Evolutionary conservation across 2,888 invertebrate genomes (phyloP).

Genomic region (Lathronympha strigana): DNA sequence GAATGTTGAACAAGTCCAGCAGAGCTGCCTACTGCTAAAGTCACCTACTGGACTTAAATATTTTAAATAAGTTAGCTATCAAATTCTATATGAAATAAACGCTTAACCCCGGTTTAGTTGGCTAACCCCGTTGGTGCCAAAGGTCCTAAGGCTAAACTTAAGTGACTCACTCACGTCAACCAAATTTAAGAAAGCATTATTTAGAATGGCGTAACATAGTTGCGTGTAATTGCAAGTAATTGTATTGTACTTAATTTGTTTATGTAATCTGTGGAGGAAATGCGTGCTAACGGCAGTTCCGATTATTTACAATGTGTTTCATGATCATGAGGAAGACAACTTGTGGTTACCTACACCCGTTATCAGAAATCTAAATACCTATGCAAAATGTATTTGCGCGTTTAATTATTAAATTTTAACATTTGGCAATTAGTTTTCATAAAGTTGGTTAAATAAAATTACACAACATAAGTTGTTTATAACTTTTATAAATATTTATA

Average conservation of each 20-base stretch:
- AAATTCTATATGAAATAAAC: too few species aligned
- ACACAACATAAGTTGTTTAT: neutral
- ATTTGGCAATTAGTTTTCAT: too few species aligned
- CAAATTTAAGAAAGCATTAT: slow-evolving; percentile 34
- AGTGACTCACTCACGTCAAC: neutral
- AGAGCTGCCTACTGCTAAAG: too few species aligned
- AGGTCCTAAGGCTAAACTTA: neutral
- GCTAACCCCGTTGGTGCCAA: too few species aligned
- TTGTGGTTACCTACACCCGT: slow-evolving; percentile 2
- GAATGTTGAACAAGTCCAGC: too few species aligned
- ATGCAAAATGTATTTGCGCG: too few species aligned
- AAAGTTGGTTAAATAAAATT: too few species aligned
- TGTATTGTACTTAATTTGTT: slow-evolving; percentile 36
- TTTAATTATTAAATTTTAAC: too few species aligned
- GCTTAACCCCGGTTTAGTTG: too few species aligned
- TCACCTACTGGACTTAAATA: too few species aligned
- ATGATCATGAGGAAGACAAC: neutral
- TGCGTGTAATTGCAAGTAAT: slow-evolving; percentile 29
- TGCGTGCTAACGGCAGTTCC: slow-evolving; percentile 30
- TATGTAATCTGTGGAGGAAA: slow-evolving; percentile 33
- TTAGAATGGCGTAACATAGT: slow-evolving; percentile 25
- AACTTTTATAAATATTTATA: neutral
- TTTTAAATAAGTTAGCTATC: too few species aligned
- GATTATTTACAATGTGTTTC: slow-evolving; percentile 26
- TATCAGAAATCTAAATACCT: neutral